These are phyloP conservation scores for Stegastes partitus DNA, from an alignment of 2,113 vertebrate species.

Conservation along the genomic window DNA sequence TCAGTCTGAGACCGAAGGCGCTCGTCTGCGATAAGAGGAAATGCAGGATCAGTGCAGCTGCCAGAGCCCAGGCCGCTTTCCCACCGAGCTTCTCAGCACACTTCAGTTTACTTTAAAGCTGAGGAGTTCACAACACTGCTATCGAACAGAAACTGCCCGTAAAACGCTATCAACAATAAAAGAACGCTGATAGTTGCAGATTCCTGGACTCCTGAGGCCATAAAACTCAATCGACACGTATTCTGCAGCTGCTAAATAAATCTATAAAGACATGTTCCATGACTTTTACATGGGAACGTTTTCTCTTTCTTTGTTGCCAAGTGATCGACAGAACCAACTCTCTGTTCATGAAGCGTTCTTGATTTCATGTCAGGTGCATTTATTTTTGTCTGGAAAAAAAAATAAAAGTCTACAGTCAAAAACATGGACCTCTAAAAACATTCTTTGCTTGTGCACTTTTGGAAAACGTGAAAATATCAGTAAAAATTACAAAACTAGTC, in stretches of 20 bases:
- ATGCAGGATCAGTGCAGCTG: constrained; percentile 52
- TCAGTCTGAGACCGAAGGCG: constrained; percentile 59
- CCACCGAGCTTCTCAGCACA: constrained; percentile 39
- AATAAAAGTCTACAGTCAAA: no score
- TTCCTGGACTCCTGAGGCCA: neutral
- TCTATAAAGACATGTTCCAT: neutral
- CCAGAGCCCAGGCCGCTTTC: constrained; percentile 61
- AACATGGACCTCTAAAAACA: no score
- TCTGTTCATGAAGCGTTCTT: constrained; percentile 1
- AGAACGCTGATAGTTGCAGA: neutral
- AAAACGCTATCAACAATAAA: constrained; percentile 13
- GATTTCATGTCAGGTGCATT: neutral
- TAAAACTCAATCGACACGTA: neutral
- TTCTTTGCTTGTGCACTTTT: no score
- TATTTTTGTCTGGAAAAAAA: no score
- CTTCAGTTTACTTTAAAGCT: neutral
- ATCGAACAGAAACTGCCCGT: constrained; percentile 20
- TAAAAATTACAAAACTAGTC: no score
- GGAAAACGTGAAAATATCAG: no score
- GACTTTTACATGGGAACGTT: neutral
- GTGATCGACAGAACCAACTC: neutral
- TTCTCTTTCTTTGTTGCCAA: neutral
- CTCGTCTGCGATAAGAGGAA: constrained; percentile 70
- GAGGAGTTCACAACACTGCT: neutral
- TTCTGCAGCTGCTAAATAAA: neutral